Percentiles rank a stretch among this genome's conserved stretches.
Evolutionary conservation across 53 echinoderm and acorn worm species (phyloP).

Genomic region (Hippasteria phrygiana): DNA sequence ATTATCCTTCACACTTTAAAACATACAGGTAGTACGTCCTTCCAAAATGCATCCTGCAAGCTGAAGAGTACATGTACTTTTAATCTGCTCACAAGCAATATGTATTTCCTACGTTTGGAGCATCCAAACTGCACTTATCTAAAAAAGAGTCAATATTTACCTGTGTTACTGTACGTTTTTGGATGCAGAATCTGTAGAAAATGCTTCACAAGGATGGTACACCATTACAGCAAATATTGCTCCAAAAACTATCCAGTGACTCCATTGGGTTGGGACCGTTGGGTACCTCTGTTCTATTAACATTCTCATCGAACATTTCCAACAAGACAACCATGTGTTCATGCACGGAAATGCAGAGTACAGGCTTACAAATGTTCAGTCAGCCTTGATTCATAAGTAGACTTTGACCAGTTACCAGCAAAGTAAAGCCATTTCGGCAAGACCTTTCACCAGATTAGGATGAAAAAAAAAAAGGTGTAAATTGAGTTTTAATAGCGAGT

Average conservation of each 20-base stretch:
- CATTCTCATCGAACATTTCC: too few species aligned
- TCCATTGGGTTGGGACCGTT: too few species aligned
- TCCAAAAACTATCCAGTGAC: neutral
- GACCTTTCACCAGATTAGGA: neutral
- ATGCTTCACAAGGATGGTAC: neutral
- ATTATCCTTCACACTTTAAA: too few species aligned
- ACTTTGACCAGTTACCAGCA: conserved; percentile 41
- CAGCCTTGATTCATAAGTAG: neutral
- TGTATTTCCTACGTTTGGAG: too few species aligned
- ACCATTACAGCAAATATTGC: neutral
- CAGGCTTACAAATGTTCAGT: neutral
- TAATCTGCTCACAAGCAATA: too few species aligned
- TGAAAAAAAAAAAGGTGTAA: conserved; percentile 8
- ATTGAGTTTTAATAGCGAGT: conserved; percentile 54
- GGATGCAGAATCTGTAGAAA: neutral
- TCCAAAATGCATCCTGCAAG: too few species aligned
- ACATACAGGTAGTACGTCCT: too few species aligned
- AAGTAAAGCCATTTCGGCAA: neutral
- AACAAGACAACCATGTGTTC: too few species aligned
- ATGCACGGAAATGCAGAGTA: neutral
- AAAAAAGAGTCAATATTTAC: neutral
- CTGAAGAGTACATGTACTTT: too few species aligned
- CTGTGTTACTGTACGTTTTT: neutral
- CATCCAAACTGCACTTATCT: too few species aligned
- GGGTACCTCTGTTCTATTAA: too few species aligned